These are phyloP conservation scores for Turdus rufiventris DNA, from an alignment of 2,113 vertebrate species.

Conservation along the genomic window DNA sequence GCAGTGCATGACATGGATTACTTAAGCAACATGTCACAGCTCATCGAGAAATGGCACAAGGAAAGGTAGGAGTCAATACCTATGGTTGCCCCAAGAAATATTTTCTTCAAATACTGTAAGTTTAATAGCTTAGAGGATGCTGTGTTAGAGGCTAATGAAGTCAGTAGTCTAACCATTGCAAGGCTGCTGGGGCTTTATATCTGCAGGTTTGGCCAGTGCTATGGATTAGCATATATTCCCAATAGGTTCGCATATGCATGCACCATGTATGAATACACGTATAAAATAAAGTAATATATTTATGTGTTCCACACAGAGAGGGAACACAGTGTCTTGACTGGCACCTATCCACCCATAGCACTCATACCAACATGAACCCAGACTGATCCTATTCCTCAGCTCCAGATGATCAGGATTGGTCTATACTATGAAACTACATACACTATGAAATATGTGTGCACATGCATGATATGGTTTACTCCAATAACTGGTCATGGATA, in stretches of 20 bases:
- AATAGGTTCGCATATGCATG: background rate
- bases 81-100: background rate
- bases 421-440: background rate
- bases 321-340: background rate
- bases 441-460: background rate
- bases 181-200: background rate
- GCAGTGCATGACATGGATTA: constrained; percentile 86
- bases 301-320: background rate
- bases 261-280: background rate
- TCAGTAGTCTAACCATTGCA: background rate
- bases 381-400: background rate
- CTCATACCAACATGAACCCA: background rate
- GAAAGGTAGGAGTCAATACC: constrained; percentile 48
- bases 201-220: background rate
- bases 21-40: constrained; percentile 81
- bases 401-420: background rate
- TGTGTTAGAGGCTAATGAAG: background rate
- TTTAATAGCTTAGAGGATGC: background rate
- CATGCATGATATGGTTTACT: background rate
- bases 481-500: background rate
- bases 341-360: background rate
- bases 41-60: constrained; percentile 28
- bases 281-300: background rate
- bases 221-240: background rate
- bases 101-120: background rate